Evolutionary conservation across 1,140 invertebrate genomes (phyloP).

Genomic region (Trachymyrmex cornetzi): DNA sequence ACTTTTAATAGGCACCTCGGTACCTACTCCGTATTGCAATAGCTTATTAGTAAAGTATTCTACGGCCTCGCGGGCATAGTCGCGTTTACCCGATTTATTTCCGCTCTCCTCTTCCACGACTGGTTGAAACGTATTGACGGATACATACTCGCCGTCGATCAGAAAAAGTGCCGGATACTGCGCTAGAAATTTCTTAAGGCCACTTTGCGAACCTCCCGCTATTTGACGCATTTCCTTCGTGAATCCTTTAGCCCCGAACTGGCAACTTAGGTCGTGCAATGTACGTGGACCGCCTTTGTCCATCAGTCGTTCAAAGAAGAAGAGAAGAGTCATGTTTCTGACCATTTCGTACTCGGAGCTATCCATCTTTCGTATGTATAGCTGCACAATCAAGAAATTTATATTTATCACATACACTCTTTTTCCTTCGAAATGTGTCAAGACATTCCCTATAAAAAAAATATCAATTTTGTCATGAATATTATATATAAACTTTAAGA

Average conservation of each 20-base stretch:
- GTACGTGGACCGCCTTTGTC: conserved; percentile 97
- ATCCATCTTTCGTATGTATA: conserved; percentile 90
- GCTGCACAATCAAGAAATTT: conserved; percentile 18
- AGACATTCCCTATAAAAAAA: conserved; percentile 50
- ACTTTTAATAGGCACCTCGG: conserved; percentile 97
- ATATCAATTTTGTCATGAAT: background rate
- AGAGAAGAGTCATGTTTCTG: conserved; percentile 97
- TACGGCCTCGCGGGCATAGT: conserved; percentile 97
- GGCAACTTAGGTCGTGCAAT: conserved; percentile 97
- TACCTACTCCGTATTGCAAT: conserved; percentile 95
- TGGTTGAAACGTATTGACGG: conserved; percentile 92
- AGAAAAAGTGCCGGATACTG: conserved; percentile 97
- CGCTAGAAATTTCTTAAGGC: conserved; percentile 95
- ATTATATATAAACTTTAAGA: background rate
- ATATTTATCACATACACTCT: conserved; percentile 49
- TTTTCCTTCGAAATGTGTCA: conserved; percentile 64
- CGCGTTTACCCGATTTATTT: conserved; percentile 89
- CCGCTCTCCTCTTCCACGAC: conserved; percentile 85
- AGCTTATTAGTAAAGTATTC: conserved; percentile 98
- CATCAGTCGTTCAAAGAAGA: conserved; percentile 97
- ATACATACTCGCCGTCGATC: conserved; percentile 96
- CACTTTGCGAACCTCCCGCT: conserved; percentile 97
- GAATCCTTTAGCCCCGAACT: conserved; percentile 98
- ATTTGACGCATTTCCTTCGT: conserved; percentile 98
- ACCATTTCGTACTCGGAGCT: conserved; percentile 97